Base-by-base conservation (phyloP, 2,888 invertebrate genomes). In the Onchidella celtica region DNA sequence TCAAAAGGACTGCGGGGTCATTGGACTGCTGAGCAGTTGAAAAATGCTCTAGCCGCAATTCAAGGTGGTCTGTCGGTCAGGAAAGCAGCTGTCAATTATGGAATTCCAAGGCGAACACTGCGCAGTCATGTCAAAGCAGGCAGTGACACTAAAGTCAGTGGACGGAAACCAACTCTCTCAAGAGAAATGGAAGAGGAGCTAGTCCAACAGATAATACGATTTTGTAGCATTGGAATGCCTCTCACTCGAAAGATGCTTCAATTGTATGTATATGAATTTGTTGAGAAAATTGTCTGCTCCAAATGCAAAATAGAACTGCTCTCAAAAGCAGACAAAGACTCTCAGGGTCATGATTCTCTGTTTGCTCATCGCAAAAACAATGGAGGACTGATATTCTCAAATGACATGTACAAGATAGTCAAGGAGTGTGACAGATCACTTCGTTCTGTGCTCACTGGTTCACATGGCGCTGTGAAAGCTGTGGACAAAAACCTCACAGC, bases 251-350 rank as follows among this genome's bases (percentile, higher is more conserved):
- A 47, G 17, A 47, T 47, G 47, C 9, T 47, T 47, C 17, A 17
- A n/a, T n/a, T n/a, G n/a, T n/a, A 11, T 47, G 47, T 17, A 6
- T 17, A 17, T 17, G 17, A 17, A 6, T 11, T 47, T 47, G 47
- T 17, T 17, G 17, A 47, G 47, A 47, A 47, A 47, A 47, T 47
- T 47, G 47, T 47, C 47, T 47, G 47, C 47, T 47, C 47, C 47
- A 17, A 47, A 47, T 47, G 47, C 47, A 47, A 66, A 17, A 66
- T 32, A 11, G 66, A 29, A 29, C 66, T 66, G 27, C 27, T 66
- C 66, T 32, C n/a, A 17, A 66, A 27, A 17, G 66, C 66, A 66
- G 66, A 47, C 47, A 47, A 47, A 47, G 47, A 47, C 47, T 47
- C 6, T 47, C 47, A 47, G 47, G 47, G 47, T 17, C 47, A 47